A percentile compares a stretch with the other conserved stretches of the same genome.
phyloP scores from a whole-genome alignment of 2,888 invertebrate genomes.

The Lithosia quadra region DNA sequence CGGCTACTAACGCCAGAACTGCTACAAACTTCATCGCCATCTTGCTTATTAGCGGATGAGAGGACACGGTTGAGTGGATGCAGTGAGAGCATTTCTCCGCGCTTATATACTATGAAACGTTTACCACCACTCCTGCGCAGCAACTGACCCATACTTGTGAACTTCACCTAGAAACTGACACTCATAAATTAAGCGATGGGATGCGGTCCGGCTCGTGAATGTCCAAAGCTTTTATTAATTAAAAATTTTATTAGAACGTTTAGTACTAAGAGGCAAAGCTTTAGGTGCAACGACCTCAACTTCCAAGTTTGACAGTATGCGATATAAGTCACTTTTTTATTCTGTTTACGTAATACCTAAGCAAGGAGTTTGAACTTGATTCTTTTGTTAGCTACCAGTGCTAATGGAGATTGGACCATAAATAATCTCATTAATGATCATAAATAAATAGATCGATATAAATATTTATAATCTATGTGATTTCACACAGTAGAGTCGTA shows the following conservation, averaged over 20 bases:
- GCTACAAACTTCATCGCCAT: constrained; percentile 79
- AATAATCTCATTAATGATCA: constrained; percentile 19
- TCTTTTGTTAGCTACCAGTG: constrained; percentile 21
- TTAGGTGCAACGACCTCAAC: constrained; percentile 54
- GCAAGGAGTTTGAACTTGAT: constrained; percentile 18
- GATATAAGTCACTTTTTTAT: constrained; percentile 18
- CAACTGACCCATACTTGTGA: constrained; percentile 73
- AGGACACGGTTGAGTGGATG: constrained; percentile 77
- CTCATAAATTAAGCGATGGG: constrained; percentile 76
- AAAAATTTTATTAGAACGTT: constrained; percentile 43
- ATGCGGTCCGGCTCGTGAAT: constrained; percentile 59
- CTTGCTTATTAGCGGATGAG: constrained; percentile 57
- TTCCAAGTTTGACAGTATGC: constrained; percentile 25
- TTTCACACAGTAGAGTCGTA: constrained; percentile 9
- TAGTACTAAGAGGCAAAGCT: constrained; percentile 19
- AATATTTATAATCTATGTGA: constrained; percentile 16
- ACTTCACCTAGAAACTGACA: constrained; percentile 79
- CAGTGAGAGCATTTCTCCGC: constrained; percentile 84
- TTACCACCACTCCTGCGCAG: constrained; percentile 64
- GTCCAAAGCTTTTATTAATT: constrained; percentile 31
- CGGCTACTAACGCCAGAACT: constrained; percentile 70
- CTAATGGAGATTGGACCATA: constrained; percentile 14
- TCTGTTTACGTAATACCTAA: constrained; percentile 19
- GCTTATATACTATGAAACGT: constrained; percentile 72
- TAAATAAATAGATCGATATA: constrained; percentile 19